Conservation (phyloP, 2,888 invertebrate species). For the Synanthedon tipuliformis region DNA sequence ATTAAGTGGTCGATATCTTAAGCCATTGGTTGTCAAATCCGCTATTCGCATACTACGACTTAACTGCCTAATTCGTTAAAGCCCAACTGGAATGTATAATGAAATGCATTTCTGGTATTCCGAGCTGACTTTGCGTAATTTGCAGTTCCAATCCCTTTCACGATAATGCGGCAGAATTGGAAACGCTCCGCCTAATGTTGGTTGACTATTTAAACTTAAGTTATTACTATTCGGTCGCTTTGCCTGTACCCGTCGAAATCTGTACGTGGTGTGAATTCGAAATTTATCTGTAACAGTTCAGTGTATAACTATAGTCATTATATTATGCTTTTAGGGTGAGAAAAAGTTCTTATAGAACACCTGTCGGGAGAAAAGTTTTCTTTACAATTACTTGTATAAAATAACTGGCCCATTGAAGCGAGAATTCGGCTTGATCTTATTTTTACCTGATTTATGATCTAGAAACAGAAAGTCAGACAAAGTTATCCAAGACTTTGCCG, state of each 20-base stretch:
- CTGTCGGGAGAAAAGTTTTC: too few species aligned
- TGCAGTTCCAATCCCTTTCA: constrained; percentile 11
- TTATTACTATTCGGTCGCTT: constrained; percentile 12
- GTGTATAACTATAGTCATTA: too few species aligned
- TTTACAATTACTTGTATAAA: too few species aligned
- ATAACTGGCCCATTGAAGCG: too few species aligned
- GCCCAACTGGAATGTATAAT: constrained; percentile 19
- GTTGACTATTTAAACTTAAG: constrained; percentile 7
- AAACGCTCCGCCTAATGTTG: constrained; percentile 5
- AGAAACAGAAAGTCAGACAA: too few species aligned
- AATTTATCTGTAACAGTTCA: not conserved
- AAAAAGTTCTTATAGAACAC: too few species aligned
- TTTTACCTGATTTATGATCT: too few species aligned
- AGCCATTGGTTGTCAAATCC: not conserved
- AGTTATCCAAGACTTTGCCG: too few species aligned
- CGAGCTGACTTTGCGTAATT: constrained; percentile 16
- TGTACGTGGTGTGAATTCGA: constrained; percentile 7
- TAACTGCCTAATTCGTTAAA: constrained; percentile 8
- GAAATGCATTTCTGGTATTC: constrained; percentile 12
- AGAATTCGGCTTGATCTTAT: too few species aligned
- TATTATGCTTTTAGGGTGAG: too few species aligned
- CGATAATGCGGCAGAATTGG: constrained; percentile 8
- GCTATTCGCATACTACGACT: not conserved
- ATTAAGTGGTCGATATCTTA: too few species aligned
- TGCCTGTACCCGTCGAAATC: constrained; percentile 6